Evolutionary conservation across 2,113 vertebrate species (phyloP).

Genomic region (Gnathonemus echidnorhynchus): DNA sequence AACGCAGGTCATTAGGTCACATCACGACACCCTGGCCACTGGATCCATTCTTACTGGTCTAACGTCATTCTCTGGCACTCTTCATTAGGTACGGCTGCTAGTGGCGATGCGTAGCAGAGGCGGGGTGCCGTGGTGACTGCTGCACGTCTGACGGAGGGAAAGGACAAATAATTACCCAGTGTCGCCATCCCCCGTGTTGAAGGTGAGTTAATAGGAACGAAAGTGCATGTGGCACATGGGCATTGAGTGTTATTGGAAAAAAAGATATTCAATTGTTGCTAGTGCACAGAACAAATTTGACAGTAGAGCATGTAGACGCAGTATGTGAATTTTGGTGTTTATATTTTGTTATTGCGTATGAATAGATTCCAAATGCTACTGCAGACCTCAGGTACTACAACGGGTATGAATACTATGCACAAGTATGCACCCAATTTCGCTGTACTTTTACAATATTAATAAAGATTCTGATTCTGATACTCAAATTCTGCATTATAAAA

Average conservation of each 20-base stretch:
- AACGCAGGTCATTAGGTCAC: not conserved
- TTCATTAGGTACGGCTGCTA: not conserved
- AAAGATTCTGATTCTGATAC: not conserved
- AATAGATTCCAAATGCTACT: not conserved
- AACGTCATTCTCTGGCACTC: slow-evolving; percentile 1
- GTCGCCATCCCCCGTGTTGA: not conserved
- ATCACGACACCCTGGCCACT: not conserved
- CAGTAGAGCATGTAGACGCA: not conserved
- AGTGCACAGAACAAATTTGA: not conserved
- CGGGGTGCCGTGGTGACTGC: not conserved
- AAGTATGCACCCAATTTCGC: too few species aligned
- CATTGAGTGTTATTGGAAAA: not conserved
- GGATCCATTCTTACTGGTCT: not conserved
- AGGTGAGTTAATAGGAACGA: not conserved
- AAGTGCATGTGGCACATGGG: not conserved
- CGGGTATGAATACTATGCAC: not conserved
- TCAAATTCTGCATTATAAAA: not conserved
- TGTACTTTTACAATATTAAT: too few species aligned
- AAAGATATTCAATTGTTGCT: not conserved
- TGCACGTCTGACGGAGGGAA: not conserved
- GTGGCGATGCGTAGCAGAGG: not conserved
- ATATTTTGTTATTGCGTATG: not conserved
- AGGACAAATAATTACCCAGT: not conserved
- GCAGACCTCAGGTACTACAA: not conserved
- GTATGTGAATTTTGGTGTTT: not conserved